phyloP scores from a whole-genome alignment of 2,888 invertebrate genomes.

The Drosophila austrosaltans region DNA sequence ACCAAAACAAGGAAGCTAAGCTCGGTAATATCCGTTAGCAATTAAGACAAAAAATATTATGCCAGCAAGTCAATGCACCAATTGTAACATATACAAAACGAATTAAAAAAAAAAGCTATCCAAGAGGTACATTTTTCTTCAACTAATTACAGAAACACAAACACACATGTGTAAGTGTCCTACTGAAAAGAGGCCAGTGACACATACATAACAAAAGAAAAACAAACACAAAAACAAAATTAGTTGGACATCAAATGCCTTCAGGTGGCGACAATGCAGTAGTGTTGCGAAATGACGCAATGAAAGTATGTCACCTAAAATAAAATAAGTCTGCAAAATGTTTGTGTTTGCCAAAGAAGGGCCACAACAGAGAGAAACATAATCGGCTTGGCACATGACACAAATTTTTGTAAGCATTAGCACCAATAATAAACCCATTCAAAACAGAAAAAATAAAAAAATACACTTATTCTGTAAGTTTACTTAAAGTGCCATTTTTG shows the following conservation, averaged over 20 bases:
- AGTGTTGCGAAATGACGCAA: slow-evolving; percentile 70
- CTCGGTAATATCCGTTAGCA: slow-evolving; percentile 18
- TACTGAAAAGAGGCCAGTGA: slow-evolving; percentile 67
- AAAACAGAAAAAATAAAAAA: slow-evolving; percentile 27
- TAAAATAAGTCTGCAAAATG: slow-evolving; percentile 18
- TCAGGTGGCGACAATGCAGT: slow-evolving; percentile 23
- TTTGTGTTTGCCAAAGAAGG: slow-evolving; percentile 19
- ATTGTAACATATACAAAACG: slow-evolving; percentile 34
- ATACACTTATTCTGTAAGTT: slow-evolving; percentile 23
- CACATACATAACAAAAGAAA: slow-evolving; percentile 35
- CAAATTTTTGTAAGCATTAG: slow-evolving; percentile 62
- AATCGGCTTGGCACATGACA: slow-evolving; percentile 50
- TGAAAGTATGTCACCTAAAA: slow-evolving; percentile 60
- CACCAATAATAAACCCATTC: slow-evolving; percentile 52
- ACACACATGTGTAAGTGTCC: slow-evolving; percentile 63
- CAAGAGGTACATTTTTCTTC: slow-evolving; percentile 46
- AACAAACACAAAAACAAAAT: slow-evolving; percentile 23
- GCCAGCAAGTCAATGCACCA: slow-evolving; percentile 20
- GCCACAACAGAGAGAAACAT: not conserved
- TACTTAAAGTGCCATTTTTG: not conserved
- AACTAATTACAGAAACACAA: slow-evolving; percentile 48
- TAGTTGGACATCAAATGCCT: slow-evolving; percentile 26
- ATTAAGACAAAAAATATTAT: slow-evolving; percentile 26
- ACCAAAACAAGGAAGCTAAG: slow-evolving; percentile 49
- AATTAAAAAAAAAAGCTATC: slow-evolving; percentile 37